These are phyloP conservation scores for Dascyllus trimaculatus DNA, from an alignment of 2,113 vertebrate genomes.

Conservation along the genomic window DNA sequence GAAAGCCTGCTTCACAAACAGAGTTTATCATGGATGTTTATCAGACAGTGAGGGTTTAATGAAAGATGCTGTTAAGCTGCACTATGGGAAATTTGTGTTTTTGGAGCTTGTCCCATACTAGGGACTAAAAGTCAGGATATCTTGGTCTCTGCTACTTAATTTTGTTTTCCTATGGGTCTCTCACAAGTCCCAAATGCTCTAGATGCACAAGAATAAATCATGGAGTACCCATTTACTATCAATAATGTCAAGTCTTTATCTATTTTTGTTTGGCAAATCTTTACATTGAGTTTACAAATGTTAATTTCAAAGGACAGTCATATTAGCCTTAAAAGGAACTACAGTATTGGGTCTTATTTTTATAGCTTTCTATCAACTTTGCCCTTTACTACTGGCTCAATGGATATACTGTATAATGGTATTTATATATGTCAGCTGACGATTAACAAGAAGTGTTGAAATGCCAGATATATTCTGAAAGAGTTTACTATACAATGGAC, in stretches of 20 bases:
- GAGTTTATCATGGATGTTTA: conserved; percentile 4
- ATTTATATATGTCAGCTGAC: too few relatives aligned
- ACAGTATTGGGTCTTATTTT: not conserved
- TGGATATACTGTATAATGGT: not conserved
- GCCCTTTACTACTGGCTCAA: not conserved
- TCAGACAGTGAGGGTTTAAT: not conserved
- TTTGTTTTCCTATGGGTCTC: not conserved
- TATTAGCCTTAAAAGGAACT: not conserved
- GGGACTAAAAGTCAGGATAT: not conserved
- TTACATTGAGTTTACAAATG: not conserved
- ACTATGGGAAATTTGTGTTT: not conserved
- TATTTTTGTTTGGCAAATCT: not conserved
- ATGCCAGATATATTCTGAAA: too few relatives aligned
- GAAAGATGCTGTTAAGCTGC: not conserved
- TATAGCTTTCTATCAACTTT: not conserved
- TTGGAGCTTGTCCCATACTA: not conserved
- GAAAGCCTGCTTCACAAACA: not conserved
- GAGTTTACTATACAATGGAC: too few relatives aligned
- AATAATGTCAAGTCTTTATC: not conserved
- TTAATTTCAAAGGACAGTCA: not conserved
- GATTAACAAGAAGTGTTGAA: too few relatives aligned
- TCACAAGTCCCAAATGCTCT: not conserved
- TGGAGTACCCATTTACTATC: not conserved
- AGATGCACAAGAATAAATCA: not conserved
- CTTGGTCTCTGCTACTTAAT: not conserved